Evolutionary conservation across 2,113 vertebrate genomes (phyloP).

Genomic region (Aptenodytes patagonicus): DNA sequence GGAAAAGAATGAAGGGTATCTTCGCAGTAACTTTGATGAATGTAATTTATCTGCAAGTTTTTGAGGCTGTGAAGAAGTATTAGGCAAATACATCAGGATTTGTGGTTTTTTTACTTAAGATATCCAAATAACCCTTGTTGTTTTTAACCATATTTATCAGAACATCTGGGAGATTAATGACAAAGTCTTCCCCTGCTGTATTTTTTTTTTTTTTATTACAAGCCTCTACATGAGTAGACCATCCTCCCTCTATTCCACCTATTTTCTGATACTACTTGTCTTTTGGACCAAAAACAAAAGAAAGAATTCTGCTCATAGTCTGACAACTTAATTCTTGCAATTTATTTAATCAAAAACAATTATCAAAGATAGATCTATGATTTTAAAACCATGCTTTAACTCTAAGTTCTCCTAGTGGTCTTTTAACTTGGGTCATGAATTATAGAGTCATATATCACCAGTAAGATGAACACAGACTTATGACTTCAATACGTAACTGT

Average conservation of each 20-base stretch:
- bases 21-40: not conserved
- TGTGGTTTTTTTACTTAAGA: not conserved
- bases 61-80: not conserved
- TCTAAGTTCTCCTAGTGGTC: not conserved
- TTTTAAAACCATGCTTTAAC: not conserved
- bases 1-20: not conserved
- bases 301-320: not conserved
- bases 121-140: not conserved
- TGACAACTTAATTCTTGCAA: not conserved
- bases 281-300: not conserved
- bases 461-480: not conserved
- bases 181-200: not conserved
- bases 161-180: not conserved
- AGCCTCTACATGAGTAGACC: not conserved
- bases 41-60: not conserved
- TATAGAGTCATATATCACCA: not conserved
- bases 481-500: not conserved
- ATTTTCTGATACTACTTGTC: not conserved
- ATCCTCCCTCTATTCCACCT: not conserved
- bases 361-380: not conserved
- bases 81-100: not conserved
- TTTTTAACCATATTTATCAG: not conserved
- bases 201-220: not conserved
- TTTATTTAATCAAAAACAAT: not conserved
- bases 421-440: not conserved